These are phyloP conservation scores for Tethea ocularis DNA, from an alignment of 2,888 invertebrate genomes.

Conservation along the genomic window DNA sequence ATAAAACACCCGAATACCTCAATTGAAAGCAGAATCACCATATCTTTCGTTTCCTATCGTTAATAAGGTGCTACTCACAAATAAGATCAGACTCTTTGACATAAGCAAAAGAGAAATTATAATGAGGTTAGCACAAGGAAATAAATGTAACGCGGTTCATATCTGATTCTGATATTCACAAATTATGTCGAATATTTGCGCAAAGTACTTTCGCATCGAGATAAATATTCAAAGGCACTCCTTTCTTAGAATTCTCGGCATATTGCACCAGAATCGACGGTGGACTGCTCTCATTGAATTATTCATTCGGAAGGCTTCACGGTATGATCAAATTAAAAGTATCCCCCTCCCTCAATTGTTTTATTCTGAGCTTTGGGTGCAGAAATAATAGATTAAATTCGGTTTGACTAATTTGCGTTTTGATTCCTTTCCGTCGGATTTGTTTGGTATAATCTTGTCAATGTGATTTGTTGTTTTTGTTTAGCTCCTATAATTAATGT, in stretches of 20 bases:
- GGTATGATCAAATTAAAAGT: slow-evolving; percentile 44
- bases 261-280: slow-evolving; percentile 30
- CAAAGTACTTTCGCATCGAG: slow-evolving; percentile 24
- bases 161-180: slow-evolving; percentile 12
- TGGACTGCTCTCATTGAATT: slow-evolving; percentile 35
- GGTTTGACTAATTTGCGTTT: slow-evolving; percentile 23
- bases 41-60: neutral
- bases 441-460: slow-evolving; percentile 10
- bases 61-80: slow-evolving; percentile 1
- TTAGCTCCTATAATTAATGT: neutral
- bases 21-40: neutral
- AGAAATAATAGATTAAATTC: slow-evolving; percentile 36
- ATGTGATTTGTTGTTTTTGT: slow-evolving; percentile 7
- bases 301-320: slow-evolving; percentile 42
- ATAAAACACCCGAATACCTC: neutral
- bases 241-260: slow-evolving; percentile 31
- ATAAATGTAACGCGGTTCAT: slow-evolving; percentile 11
- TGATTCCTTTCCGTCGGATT: slow-evolving; percentile 12
- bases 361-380: slow-evolving; percentile 25
- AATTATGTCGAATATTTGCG: slow-evolving; percentile 33
- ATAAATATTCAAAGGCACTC: slow-evolving; percentile 44
- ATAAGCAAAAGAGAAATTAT: slow-evolving; percentile 1
- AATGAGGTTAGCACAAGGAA: neutral
- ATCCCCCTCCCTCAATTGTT: slow-evolving; percentile 12
- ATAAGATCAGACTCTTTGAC: slow-evolving; percentile 3